Percentiles rank a stretch among this genome's conserved stretches.
Conservation (phyloP, 2,113 vertebrate genomes). For the Nothobranchius furzeri region DNA sequence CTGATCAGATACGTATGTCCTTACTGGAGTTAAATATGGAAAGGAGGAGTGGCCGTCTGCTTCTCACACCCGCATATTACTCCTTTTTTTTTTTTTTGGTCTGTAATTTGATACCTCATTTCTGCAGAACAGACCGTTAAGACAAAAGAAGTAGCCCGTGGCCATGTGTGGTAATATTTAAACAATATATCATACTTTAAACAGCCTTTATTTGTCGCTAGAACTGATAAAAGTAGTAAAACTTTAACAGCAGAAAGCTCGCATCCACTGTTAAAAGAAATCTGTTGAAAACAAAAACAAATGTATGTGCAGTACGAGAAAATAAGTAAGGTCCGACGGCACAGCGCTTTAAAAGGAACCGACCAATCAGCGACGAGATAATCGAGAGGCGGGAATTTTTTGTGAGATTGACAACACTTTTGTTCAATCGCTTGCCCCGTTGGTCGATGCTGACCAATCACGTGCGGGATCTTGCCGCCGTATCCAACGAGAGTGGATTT, state of each 20-base stretch:
- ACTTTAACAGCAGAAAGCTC: conserved; percentile 5
- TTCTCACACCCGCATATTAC: conserved; percentile 45
- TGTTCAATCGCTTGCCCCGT: conserved; percentile 32
- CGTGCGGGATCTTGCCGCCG: conserved; percentile 16
- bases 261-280: conserved; percentile 28
- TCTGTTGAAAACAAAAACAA: conserved; percentile 24
- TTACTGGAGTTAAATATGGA: conserved; percentile 64
- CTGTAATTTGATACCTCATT: conserved; percentile 65
- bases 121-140: conserved; percentile 34
- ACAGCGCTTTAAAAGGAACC: conserved; percentile 65
- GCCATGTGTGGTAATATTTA: conserved; percentile 13
- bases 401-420: conserved; percentile 8
- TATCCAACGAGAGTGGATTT: conserved; percentile 67
- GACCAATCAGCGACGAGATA: conserved; percentile 58
- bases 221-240: not conserved
- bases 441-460: conserved; percentile 53
- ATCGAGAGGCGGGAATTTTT: conserved; percentile 23
- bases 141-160: conserved; percentile 47
- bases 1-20: not conserved
- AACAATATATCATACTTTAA: not conserved
- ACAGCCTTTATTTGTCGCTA: not conserved
- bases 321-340: conserved; percentile 8
- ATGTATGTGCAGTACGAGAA: conserved; percentile 14
- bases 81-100: conserved; percentile 18
- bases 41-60: conserved; percentile 57